Evolutionary conservation across 2,888 invertebrate species (phyloP).

Genomic region (Atethmia centrago): DNA sequence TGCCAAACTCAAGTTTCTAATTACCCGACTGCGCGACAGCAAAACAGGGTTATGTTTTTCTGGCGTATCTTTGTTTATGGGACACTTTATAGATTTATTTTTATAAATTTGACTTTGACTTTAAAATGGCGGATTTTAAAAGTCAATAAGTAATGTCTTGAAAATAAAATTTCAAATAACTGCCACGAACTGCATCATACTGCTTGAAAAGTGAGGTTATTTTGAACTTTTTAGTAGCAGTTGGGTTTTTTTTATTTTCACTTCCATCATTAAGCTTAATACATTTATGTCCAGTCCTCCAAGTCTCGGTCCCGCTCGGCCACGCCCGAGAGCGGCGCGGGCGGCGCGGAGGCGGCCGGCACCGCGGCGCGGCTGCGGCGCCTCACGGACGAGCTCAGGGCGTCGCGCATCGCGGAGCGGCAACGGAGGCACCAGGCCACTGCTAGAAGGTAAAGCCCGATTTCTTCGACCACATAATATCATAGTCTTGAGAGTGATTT

Average conservation of each 20-base stretch:
- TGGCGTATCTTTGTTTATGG: too few species aligned
- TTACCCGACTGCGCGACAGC: too few species aligned
- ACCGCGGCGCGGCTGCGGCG: slow-evolving; percentile 92
- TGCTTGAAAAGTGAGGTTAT: too few species aligned
- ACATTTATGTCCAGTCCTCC: slow-evolving; percentile 87
- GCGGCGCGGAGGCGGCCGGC: slow-evolving; percentile 73
- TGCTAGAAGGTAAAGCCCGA: slow-evolving; percentile 78
- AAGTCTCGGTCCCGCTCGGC: slow-evolving; percentile 92
- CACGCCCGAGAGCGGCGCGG: slow-evolving; percentile 90
- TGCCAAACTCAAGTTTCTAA: not conserved
- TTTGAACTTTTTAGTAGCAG: too few species aligned
- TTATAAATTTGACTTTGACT: too few species aligned
- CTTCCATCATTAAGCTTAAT: not conserved
- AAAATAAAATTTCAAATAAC: too few species aligned
- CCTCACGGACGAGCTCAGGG: slow-evolving; percentile 93
- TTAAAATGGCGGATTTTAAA: too few species aligned
- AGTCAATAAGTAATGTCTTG: too few species aligned
- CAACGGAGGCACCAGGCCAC: slow-evolving; percentile 83
- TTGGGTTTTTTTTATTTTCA: too few species aligned
- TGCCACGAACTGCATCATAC: too few species aligned
- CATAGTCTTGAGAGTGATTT: not conserved
- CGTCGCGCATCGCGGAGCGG: slow-evolving; percentile 87
- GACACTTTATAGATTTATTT: too few species aligned
- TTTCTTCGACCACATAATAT: not conserved
- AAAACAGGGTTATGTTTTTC: too few species aligned